These are phyloP conservation scores for Cantharis nigra DNA, from an alignment of 2,888 invertebrate genomes.

Conservation along the genomic window DNA sequence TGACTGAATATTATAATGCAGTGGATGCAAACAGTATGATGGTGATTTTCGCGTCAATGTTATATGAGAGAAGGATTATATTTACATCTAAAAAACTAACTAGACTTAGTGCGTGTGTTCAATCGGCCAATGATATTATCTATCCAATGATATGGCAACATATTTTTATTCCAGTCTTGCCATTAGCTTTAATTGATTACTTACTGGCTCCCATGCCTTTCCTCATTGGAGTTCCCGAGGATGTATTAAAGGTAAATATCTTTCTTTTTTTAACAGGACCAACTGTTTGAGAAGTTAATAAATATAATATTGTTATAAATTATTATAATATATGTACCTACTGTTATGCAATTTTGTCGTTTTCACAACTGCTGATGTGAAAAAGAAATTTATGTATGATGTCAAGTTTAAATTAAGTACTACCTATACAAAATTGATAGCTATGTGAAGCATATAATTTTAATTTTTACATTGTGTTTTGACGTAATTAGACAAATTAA, in stretches of 20 bases:
- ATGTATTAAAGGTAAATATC: conserved; percentile 73
- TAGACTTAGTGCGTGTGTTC: conserved; percentile 88
- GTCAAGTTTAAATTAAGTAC: not conserved
- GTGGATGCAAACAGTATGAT: conserved; percentile 94
- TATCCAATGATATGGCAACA: conserved; percentile 99
- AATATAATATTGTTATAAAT: no score
- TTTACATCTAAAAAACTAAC: conserved; percentile 90
- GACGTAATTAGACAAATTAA: not conserved
- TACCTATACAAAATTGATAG: not conserved
- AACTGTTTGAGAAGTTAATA: not conserved
- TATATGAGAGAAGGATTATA: conserved; percentile 91
- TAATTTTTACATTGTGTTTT: not conserved
- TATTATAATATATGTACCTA: no score
- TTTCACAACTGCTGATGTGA: not conserved
- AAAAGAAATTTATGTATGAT: not conserved
- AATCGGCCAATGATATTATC: conserved; percentile 91
- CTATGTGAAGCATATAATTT: not conserved
- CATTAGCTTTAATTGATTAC: conserved; percentile 86
- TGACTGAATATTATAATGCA: conserved; percentile 98
- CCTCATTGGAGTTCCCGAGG: conserved; percentile 91
- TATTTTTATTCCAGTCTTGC: conserved; percentile 94
- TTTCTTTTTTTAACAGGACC: not conserved
- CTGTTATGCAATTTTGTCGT: not conserved
- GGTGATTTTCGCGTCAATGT: conserved; percentile 91
- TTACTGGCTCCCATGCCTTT: conserved; percentile 97